A percentile compares a stretch with the other conserved stretches of the same genome.
These are phyloP conservation scores for Ethmia dodecea DNA, from an alignment of 2,888 invertebrate species.

Conservation along the genomic window DNA sequence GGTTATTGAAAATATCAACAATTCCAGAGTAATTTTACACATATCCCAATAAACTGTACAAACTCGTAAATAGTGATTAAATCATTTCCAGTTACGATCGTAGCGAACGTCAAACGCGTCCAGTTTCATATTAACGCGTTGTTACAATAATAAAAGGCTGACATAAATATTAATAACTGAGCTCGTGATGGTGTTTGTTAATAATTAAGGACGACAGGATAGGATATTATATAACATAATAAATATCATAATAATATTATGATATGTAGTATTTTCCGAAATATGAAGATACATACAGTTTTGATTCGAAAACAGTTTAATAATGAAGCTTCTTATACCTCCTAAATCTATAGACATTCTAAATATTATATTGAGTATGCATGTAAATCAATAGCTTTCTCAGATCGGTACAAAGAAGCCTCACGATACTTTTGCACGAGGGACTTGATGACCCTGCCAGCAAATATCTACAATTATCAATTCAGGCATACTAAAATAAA, in stretches of 20 bases:
- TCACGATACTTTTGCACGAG: slow-evolving; percentile 71
- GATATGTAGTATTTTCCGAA: too few relatives aligned
- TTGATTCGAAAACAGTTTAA: too few relatives aligned
- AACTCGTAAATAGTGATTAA: slow-evolving; percentile 34
- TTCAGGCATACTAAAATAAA: slow-evolving; percentile 71
- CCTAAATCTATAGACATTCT: too few relatives aligned
- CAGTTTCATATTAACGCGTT: slow-evolving; percentile 32
- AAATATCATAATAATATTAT: too few relatives aligned
- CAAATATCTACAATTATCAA: slow-evolving; percentile 72
- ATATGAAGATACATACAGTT: too few relatives aligned
- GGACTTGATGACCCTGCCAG: slow-evolving; percentile 51
- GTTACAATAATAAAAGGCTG: slow-evolving; percentile 33
- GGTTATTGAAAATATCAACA: too few relatives aligned
- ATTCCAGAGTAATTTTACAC: too few relatives aligned
- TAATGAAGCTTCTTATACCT: too few relatives aligned
- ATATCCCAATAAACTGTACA: slow-evolving; percentile 15
- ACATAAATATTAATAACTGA: slow-evolving; percentile 34
- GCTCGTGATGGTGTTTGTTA: slow-evolving; percentile 28
- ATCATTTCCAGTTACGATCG: slow-evolving; percentile 30
- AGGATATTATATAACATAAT: slow-evolving; percentile 4
- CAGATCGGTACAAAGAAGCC: slow-evolving; percentile 64
- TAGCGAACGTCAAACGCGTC: slow-evolving; percentile 25
- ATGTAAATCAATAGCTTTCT: slow-evolving; percentile 65
- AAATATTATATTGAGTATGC: too few relatives aligned
- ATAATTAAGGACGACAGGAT: slow-evolving; percentile 25